Conservation (phyloP, 64 coral and sea anemone species). For the Montipora foliosa region DNA sequence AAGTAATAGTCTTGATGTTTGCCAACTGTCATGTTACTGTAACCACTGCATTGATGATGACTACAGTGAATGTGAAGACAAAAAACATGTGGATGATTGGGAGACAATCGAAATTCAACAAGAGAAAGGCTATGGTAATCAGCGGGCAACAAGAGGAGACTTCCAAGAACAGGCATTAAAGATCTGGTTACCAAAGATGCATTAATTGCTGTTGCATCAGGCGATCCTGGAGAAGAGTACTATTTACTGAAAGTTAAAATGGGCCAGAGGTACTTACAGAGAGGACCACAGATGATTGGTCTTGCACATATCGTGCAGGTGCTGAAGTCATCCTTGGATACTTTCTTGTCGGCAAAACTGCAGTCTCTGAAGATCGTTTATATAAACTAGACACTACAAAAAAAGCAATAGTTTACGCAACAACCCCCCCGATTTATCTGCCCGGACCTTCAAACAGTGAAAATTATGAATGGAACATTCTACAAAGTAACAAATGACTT, state of each 20-base stretch:
- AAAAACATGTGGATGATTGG: neutral
- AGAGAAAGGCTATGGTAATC: neutral
- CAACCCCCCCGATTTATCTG: neutral
- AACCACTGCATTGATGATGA: neutral
- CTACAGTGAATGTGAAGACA: conserved; percentile 1
- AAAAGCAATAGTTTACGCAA: conserved; percentile 31
- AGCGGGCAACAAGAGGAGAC: neutral
- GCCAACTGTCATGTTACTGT: conserved; percentile 29
- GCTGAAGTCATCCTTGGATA: neutral
- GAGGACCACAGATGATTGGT: conserved; percentile 27
- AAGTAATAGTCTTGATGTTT: neutral
- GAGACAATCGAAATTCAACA: neutral
- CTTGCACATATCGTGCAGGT: neutral
- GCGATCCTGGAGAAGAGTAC: conserved; percentile 42
- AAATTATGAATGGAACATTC: too few relatives aligned
- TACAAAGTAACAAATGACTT: too few relatives aligned
- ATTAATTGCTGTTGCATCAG: conserved; percentile 39
- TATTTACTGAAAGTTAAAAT: conserved; percentile 40
- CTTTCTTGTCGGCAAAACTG: neutral
- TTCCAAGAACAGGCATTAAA: neutral
- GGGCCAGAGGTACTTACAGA: conserved; percentile 20
- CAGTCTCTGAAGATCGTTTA: neutral
- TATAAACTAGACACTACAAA: conserved; percentile 31
- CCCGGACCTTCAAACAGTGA: neutral
- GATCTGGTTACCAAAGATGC: neutral